These are phyloP conservation scores for Microctonus hyperodae DNA, from an alignment of 2,888 invertebrate species.

Conservation along the genomic window DNA sequence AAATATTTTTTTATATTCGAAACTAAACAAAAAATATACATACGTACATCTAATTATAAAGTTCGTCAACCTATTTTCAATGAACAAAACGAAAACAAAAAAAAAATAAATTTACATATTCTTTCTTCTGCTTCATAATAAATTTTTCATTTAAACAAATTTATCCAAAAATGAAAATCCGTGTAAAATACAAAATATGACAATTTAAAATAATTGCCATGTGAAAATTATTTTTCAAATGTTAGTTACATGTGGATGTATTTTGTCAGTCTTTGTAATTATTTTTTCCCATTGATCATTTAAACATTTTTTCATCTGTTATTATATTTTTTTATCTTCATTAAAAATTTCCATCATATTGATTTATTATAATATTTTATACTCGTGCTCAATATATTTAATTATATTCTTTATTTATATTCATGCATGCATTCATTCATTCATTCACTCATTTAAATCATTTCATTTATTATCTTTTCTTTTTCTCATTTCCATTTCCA, in stretches of 20 bases:
- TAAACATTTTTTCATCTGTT: no score
- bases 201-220: background rate
- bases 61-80: no score
- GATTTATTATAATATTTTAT: background rate
- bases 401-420: no score
- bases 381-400: background rate
- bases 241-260: background rate
- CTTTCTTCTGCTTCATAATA: background rate
- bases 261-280: conserved; percentile 38
- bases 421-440: background rate
- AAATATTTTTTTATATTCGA: no score
- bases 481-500: conserved; percentile 34
- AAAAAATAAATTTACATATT: no score
- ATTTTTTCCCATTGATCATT: conserved; percentile 16
- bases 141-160: no score
- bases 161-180: background rate
- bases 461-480: conserved; percentile 1
- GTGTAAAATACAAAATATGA: background rate
- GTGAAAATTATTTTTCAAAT: background rate
- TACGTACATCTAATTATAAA: no score
- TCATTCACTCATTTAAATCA: no score
- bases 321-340: no score
- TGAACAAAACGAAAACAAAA: no score
- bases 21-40: no score
- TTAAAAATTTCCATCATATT: conserved; percentile 1